These are phyloP conservation scores for Rhyacichthys aspro DNA, from an alignment of 2,797 vertebrate species.

Conservation along the genomic window DNA sequence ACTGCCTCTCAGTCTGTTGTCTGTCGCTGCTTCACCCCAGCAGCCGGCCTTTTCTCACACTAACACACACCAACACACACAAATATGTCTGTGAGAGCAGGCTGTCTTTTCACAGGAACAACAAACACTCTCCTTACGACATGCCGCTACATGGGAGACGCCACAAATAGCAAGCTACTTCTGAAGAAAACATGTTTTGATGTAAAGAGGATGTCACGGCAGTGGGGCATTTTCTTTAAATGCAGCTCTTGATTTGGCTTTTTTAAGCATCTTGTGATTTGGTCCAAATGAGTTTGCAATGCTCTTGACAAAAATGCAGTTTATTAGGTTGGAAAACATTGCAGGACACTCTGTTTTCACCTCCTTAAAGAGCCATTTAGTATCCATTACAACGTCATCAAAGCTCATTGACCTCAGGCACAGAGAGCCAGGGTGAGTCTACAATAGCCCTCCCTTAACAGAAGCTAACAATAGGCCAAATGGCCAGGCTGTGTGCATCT, in stretches of 20 bases:
- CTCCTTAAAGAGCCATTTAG: conserved; percentile 65
- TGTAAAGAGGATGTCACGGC: conserved; percentile 42
- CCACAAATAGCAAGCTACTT: conserved; percentile 60
- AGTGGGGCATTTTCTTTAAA: conserved; percentile 25
- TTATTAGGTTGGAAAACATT: conserved; percentile 35
- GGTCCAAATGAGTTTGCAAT: conserved; percentile 8
- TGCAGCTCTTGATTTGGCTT: conserved; percentile 3
- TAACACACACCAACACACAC: conserved; percentile 24
- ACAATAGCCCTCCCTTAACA: conserved; percentile 62
- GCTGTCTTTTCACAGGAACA: conserved; percentile 65
- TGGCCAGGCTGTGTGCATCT: conserved; percentile 71
- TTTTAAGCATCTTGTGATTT: neutral
- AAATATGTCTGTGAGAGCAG: conserved; percentile 41
- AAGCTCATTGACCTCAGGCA: conserved; percentile 66
- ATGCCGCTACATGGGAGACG: conserved; percentile 68
- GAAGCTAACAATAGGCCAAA: conserved; percentile 81
- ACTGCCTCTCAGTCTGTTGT: conserved; percentile 67
- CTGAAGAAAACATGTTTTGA: conserved; percentile 68
- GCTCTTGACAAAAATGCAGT: conserved; percentile 12
- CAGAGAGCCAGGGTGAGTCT: conserved; percentile 47
- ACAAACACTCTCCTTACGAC: conserved; percentile 59
- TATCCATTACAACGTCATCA: conserved; percentile 64
- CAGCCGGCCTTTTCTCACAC: conserved; percentile 61
- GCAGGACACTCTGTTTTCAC: conserved; percentile 26
- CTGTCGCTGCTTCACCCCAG: conserved; percentile 67